Conservation (phyloP, 2,888 invertebrate genomes). For the Gymnoscelis rufifasciata region DNA sequence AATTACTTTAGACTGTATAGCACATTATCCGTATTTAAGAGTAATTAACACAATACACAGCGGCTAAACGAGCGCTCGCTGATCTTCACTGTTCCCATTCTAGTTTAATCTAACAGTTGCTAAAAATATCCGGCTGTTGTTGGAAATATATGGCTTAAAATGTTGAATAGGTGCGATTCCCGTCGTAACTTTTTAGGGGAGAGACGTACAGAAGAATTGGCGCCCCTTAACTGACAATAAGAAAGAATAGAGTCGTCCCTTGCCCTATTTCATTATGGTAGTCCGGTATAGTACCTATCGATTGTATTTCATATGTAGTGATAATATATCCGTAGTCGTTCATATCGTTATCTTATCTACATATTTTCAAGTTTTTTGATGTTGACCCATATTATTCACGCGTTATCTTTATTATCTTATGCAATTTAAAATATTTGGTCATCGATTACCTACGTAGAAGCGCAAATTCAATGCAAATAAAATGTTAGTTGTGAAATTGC, state of each 20-base stretch:
- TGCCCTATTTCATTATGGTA: neutral
- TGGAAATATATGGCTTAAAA: conserved; percentile 2
- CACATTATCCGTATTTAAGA: no score
- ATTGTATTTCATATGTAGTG: neutral
- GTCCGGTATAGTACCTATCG: neutral
- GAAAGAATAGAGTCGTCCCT: neutral
- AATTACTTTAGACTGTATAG: neutral
- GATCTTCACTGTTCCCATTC: conserved; percentile 38
- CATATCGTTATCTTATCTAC: neutral
- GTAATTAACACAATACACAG: no score
- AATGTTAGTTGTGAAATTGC: no score
- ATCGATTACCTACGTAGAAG: neutral
- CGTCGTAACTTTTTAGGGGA: neutral
- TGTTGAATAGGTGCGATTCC: neutral
- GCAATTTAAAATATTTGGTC: neutral
- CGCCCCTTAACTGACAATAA: no score
- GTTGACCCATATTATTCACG: neutral
- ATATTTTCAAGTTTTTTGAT: neutral
- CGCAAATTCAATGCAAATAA: no score
- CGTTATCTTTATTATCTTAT: conserved; percentile 1
- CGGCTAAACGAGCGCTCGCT: conserved; percentile 21
- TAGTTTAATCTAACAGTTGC: conserved; percentile 52
- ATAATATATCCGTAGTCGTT: neutral
- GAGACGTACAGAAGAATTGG: no score
- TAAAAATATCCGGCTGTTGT: conserved; percentile 38